Percentiles rank a stretch among this genome's conserved stretches.
phyloP scores from a whole-genome alignment of 2,888 invertebrate species.

The Venusia cambrica region DNA sequence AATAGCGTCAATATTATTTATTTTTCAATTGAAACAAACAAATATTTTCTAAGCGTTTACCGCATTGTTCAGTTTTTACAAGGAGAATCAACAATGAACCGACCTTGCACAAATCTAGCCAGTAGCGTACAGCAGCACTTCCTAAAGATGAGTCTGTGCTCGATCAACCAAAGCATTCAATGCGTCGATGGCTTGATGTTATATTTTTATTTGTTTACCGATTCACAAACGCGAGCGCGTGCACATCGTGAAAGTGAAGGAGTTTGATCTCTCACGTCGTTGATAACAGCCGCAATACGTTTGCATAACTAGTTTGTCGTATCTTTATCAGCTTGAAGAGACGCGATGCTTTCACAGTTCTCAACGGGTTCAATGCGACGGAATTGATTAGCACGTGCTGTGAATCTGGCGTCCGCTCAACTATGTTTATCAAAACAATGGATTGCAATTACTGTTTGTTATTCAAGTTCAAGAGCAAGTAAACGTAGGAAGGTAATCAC shows the following conservation, averaged over 20 bases:
- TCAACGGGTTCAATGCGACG: slow-evolving; percentile 2
- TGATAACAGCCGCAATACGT: slow-evolving; percentile 3
- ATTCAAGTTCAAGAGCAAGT: slow-evolving; percentile 10
- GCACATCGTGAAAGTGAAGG: slow-evolving; percentile 19
- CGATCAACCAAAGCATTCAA: slow-evolving; percentile 28
- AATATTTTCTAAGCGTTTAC: too few species aligned
- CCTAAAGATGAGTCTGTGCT: slow-evolving; percentile 27
- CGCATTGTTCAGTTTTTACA: too few species aligned
- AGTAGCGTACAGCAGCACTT: slow-evolving; percentile 15
- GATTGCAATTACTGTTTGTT: slow-evolving; percentile 8
- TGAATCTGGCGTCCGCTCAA: slow-evolving; percentile 12
- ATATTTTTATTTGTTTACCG: slow-evolving; percentile 11
- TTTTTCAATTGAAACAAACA: too few species aligned
- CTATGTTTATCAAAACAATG: slow-evolving; percentile 1
- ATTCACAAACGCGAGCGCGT: slow-evolving; percentile 2
- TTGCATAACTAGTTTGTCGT: slow-evolving; percentile 8
- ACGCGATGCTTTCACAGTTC: slow-evolving; percentile 8
- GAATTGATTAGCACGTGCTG: slow-evolving; percentile 11
- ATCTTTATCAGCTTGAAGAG: neutral
- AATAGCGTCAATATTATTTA: too few species aligned
- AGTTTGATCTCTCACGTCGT: slow-evolving; percentile 13
- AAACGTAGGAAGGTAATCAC: too few species aligned
- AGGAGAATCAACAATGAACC: slow-evolving; percentile 16
- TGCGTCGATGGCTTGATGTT: slow-evolving; percentile 30
- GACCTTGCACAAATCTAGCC: slow-evolving; percentile 23